These are phyloP conservation scores for Callithrix jacchus DNA, from an alignment of 2,113 vertebrate genomes.

Conservation along the genomic window DNA sequence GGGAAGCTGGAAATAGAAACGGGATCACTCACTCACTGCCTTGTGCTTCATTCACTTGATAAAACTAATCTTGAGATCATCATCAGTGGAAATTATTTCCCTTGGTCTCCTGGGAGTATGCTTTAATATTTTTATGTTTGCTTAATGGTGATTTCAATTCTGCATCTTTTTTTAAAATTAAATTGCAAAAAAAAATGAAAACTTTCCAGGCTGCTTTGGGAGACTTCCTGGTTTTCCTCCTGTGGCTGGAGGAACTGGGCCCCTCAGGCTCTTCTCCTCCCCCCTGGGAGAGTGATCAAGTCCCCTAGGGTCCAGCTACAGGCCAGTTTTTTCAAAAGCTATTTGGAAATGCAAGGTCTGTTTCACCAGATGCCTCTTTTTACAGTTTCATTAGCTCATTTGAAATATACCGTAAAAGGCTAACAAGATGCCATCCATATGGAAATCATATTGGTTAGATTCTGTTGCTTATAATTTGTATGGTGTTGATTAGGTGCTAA, in stretches of 20 bases:
- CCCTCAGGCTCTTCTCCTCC: too few relatives aligned
- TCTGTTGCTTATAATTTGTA: not conserved
- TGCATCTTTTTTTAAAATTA: not conserved
- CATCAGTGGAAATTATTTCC: slow-evolving; percentile 55
- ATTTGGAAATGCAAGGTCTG: not conserved
- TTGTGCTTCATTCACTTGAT: not conserved
- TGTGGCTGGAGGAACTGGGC: not conserved
- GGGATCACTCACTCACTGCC: not conserved
- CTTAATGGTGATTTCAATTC: slow-evolving; percentile 46
- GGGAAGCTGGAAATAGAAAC: slow-evolving; percentile 44
- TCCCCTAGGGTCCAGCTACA: not conserved
- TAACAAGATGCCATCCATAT: not conserved
- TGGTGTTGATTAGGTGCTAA: slow-evolving; percentile 41
- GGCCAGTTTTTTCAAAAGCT: slow-evolving; percentile 14
- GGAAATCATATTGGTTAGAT: not conserved
- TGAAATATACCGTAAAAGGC: slow-evolving; percentile 18
- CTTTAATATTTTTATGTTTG: slow-evolving; percentile 49
- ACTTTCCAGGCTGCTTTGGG: slow-evolving; percentile 6
- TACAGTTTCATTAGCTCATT: not conserved
- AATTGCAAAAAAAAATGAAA: not conserved
- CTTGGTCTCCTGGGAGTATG: slow-evolving; percentile 34
- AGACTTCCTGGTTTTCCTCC: not conserved
- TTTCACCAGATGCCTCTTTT: slow-evolving; percentile 20
- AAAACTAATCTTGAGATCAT: slow-evolving; percentile 47
- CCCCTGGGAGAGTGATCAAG: not conserved